These are phyloP conservation scores for Brotula barbata DNA, from an alignment of 2,797 vertebrate species.

Conservation along the genomic window DNA sequence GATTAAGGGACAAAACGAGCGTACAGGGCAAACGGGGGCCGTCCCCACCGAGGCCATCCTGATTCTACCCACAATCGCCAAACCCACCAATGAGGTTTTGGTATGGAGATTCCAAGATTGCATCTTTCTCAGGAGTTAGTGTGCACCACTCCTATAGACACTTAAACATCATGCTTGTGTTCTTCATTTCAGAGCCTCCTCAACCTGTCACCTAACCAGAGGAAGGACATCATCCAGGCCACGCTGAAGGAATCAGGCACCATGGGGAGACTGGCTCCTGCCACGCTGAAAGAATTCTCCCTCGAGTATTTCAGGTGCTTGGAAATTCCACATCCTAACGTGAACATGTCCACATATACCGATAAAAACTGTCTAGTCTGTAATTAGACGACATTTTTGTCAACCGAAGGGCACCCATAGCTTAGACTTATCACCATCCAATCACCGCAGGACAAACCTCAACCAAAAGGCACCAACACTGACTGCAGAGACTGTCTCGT, in stretches of 20 bases:
- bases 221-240: conserved; percentile 80
- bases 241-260: conserved; percentile 67
- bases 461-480: neutral
- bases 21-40: conserved; percentile 81
- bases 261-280: conserved; percentile 74
- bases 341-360: no score
- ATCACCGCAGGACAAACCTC: neutral
- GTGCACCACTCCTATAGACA: neutral
- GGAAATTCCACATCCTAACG: neutral
- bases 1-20: conserved; percentile 83
- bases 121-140: neutral
- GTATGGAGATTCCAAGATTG: conserved; percentile 68
- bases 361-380: no score
- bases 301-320: conserved; percentile 89
- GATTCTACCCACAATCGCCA: conserved; percentile 85
- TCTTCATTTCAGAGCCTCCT: conserved; percentile 77
- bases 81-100: conserved; percentile 87
- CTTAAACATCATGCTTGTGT: neutral
- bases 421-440: no score
- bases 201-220: conserved; percentile 89
- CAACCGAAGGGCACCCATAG: no score
- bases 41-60: conserved; percentile 82
- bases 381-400: no score
- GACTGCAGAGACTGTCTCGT: neutral
- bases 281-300: conserved; percentile 90